Evolutionary conservation across 2,888 invertebrate species (phyloP), one percentile per base, ranked within the genome.

Genomic region (Lochmaea capreae): DNA sequence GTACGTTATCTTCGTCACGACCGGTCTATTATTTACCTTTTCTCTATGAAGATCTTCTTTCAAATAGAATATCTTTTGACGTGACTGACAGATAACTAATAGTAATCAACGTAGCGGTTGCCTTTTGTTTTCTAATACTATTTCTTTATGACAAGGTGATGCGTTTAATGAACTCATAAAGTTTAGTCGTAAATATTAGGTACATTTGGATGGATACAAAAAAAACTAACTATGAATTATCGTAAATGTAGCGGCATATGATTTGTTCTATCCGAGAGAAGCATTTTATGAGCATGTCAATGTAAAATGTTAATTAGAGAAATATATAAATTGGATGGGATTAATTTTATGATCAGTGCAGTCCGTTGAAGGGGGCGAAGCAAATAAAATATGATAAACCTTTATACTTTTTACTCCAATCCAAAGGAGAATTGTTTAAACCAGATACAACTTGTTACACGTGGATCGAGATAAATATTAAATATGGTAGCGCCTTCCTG

Each of bases 101-200:
- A 63, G 46, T 63, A 63, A 63, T 18, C 12, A 43, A 18, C 42
- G 16, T 33, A 61, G 61, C 39, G 33, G 8, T 39, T 63, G 43
- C 46, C 42, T 43, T 63, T n/a, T 43, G 62, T 63, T 63, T 63
- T 22, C 42, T 62, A 39, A 4, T 42, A 18, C 9, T 26, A 2
- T 58, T 58, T 22, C n/a, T 59, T 59, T 26, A 26, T 33, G 33
- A n/a, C 26, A 42, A 42, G 62, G 16, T 16, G 16, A 16, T 61
- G 14, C 61, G 39, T 16, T 61, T 61, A 42, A 61, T 39, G 61
- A 61, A 39, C 61, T 10, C 39, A 61, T 61, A 61, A 61, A 61
- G 11, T 39, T 61, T 61, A 42, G n/a, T 61, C 42, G n/a, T 61
- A 62, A 43, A 62, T 43, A 43, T 16, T 62, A n/a, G n/a, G n/a